These are phyloP conservation scores for Enteromius paludinosus DNA, from an alignment of 2,797 vertebrate species.

Conservation along the genomic window DNA sequence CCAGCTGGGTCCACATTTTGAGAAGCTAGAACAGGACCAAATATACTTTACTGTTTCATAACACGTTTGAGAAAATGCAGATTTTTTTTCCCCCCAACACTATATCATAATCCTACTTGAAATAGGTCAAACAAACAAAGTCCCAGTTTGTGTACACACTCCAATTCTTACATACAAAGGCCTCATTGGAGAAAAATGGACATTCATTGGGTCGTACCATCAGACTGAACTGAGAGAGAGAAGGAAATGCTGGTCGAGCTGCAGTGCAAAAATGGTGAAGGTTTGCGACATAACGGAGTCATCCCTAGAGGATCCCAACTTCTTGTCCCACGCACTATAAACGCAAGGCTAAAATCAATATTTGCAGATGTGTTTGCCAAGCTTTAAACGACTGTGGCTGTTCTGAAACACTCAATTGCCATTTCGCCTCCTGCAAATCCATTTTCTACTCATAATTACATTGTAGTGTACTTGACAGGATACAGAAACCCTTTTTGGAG, in stretches of 20 bases:
- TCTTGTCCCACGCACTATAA: not conserved
- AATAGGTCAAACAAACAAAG: not conserved
- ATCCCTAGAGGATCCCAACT: slow-evolving; percentile 19
- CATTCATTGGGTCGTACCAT: slow-evolving; percentile 84
- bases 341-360: slow-evolving; percentile 43
- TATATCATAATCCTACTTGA: not conserved
- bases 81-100: slow-evolving; percentile 21
- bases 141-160: slow-evolving; percentile 47
- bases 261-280: slow-evolving; percentile 68
- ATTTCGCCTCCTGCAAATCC: slow-evolving; percentile 26
- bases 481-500: slow-evolving; percentile 38
- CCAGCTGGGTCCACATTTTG: slow-evolving; percentile 35
- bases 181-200: slow-evolving; percentile 78
- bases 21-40: slow-evolving; percentile 13
- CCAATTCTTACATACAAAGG: slow-evolving; percentile 69
- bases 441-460: slow-evolving; percentile 27
- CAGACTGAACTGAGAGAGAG: slow-evolving; percentile 66
- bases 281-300: slow-evolving; percentile 30
- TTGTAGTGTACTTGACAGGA: slow-evolving; percentile 35
- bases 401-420: slow-evolving; percentile 34
- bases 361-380: slow-evolving; percentile 39
- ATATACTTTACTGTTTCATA: slow-evolving; percentile 19
- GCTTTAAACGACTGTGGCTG: slow-evolving; percentile 44
- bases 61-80: slow-evolving; percentile 9
- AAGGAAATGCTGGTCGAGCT: slow-evolving; percentile 59